phyloP scores from a whole-genome alignment of 2,888 invertebrate species.

The Lasioglossum lativentre region DNA sequence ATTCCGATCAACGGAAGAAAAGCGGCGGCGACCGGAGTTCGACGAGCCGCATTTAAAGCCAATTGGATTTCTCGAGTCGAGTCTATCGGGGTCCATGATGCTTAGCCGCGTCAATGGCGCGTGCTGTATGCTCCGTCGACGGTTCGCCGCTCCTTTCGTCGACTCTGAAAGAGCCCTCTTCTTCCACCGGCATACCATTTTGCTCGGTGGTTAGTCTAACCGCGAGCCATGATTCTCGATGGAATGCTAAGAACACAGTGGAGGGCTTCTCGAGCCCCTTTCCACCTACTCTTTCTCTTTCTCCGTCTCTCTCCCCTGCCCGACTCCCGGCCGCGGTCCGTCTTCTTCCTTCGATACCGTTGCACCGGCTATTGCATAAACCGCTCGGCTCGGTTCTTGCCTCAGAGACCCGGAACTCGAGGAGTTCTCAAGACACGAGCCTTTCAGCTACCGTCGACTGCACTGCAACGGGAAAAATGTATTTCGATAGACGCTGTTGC shows the following conservation, averaged over 20 bases:
- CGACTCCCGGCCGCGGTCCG: not conserved
- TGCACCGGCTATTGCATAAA: conserved; percentile 69
- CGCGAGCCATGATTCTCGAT: conserved; percentile 68
- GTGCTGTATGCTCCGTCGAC: conserved; percentile 42
- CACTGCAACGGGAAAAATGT: conserved; percentile 20
- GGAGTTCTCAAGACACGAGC: conserved; percentile 55
- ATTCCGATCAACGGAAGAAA: conserved; percentile 29
- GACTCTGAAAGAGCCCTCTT: conserved; percentile 48
- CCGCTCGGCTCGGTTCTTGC: conserved; percentile 47
- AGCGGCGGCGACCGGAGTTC: not conserved
- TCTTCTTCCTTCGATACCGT: conserved; percentile 61
- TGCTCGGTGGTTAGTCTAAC: conserved; percentile 64
- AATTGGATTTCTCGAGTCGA: conserved; percentile 48
- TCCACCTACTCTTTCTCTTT: conserved; percentile 9
- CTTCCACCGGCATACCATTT: conserved; percentile 56
- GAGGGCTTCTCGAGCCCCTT: conserved; percentile 63
- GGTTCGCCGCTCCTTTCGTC: conserved; percentile 43
- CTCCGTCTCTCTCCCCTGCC: not conserved
- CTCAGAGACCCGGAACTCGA: conserved; percentile 62
- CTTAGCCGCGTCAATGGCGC: conserved; percentile 61
- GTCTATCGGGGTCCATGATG: conserved; percentile 42
- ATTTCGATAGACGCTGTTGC: conserved; percentile 38
- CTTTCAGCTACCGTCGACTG: conserved; percentile 41
- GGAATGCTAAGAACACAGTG: conserved; percentile 71
- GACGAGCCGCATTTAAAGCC: conserved; percentile 39